Base-by-base conservation (phyloP, 2,797 vertebrate species). In the Austrolebias charrua region DNA sequence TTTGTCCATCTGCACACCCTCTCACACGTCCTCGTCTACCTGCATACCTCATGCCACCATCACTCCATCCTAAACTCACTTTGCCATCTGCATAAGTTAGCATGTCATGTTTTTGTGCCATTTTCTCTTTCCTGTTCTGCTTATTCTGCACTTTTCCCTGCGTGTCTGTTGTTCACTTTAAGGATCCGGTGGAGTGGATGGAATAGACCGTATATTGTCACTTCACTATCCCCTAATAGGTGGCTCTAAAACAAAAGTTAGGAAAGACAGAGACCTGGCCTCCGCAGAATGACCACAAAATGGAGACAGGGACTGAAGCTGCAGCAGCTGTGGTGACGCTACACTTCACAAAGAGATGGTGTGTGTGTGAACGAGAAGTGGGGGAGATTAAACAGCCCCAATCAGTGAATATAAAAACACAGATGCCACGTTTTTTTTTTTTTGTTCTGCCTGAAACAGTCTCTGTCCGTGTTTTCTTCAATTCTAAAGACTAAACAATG, bases 51-150 rank as follows among this genome's bases (percentile, higher is more conserved):
- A 52, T 78, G 70, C 73, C 75, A 75, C 81, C 83, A 78, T 78
- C 61, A 43, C 64, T 85, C 69, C 65, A 78, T 77, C 68, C 73
- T 66, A 59, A 81, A 72, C 71, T 83, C 79, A 83, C 80, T 86
- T 81, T 66, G 0, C 86, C 72, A 79, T 76, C 82, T 93, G 87
- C 91, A 92, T 92, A 91, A 93, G 92, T 92, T 84, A 93, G 81
- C 79, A 90, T 79, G 75, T 73, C 76, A 80, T 71, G 72, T 75
- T 86, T 88, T 86, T 84, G 73, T 83, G 80, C 81, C 87, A 86
- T 86, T 88, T 89, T 87, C 76, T 80, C 76, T 76, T 75, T 79
- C 65, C 65, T 79, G 83, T 85, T 83, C 63, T 83, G 82, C 77
- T 62, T 74, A 79, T 86, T 85, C 80, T 77, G 87, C 80, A 69